A percentile compares a stretch with the other conserved stretches of the same genome.
Evolutionary conservation across 1,140 invertebrate species (phyloP).

Genomic region (Hypothenemus hampei): DNA sequence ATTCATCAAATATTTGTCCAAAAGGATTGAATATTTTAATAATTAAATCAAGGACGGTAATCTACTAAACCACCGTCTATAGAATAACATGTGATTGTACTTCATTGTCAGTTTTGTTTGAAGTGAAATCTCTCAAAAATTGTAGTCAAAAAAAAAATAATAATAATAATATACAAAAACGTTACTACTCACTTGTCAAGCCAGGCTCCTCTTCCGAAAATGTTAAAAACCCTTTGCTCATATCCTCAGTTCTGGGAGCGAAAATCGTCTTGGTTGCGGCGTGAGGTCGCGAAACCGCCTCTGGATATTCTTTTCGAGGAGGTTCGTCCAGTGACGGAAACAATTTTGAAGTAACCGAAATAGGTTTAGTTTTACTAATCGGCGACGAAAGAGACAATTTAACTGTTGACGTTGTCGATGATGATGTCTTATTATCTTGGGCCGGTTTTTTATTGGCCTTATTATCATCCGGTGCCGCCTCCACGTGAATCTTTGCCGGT

Average conservation of each 20-base stretch:
- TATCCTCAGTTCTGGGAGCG: constrained; percentile 80
- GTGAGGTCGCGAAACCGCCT: constrained; percentile 47
- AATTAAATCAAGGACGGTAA: too few relatives aligned
- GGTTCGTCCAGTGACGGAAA: constrained; percentile 17
- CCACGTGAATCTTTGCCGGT: constrained; percentile 21
- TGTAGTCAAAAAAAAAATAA: not conserved
- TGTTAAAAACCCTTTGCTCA: constrained; percentile 88
- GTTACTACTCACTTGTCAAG: constrained; percentile 68
- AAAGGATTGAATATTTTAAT: too few relatives aligned
- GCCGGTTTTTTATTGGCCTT: constrained; percentile 8
- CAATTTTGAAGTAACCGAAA: constrained; percentile 35
- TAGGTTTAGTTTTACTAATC: constrained; percentile 30
- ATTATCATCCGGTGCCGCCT: constrained; percentile 10
- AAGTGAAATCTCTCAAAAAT: too few relatives aligned
- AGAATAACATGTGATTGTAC: too few relatives aligned
- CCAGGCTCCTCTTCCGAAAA: constrained; percentile 80
- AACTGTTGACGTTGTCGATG: not conserved
- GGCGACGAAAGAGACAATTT: not conserved
- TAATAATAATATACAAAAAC: not conserved
- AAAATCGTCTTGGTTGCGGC: constrained; percentile 73
- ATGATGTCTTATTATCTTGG: not conserved
- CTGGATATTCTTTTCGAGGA: constrained; percentile 7
- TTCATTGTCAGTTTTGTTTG: too few relatives aligned
- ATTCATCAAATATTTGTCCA: too few relatives aligned
- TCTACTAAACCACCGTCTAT: too few relatives aligned